Evolutionary conservation across 2,113 vertebrate species (phyloP), one percentile per base, ranked within the genome.

Genomic region (Stigmatopora nigra): DNA sequence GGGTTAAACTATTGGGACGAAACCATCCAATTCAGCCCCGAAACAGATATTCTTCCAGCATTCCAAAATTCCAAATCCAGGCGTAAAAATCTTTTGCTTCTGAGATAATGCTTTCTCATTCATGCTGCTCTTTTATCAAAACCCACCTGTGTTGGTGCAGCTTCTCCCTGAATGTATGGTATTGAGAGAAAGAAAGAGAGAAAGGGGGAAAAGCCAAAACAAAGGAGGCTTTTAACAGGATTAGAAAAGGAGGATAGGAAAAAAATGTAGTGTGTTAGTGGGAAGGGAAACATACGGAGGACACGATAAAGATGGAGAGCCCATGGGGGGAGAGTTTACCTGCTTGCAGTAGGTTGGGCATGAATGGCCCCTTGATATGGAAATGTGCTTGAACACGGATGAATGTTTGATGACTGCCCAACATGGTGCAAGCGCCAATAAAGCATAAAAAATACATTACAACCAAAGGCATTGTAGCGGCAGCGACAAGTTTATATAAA

Each of bases 371-470:
- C 85, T 85, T 85, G 82, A 85, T 80, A 81, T 87, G 85, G 66
- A 84, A 87, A 87, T 87, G 73, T 0, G 22, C 67, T 73, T 61
- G 76, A 73, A 79, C 72, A 6, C 60, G 51, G 75, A 60, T 81
- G 77, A 84, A 85, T 82, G 78, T 87, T 84, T 87, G 83, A 85
- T 82, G 78, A 75, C 66, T 64, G 78, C 78, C 63, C 61, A 11
- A 70, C 53, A 64, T 62, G 76, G 78, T 25, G 65, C 68, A 19
- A 73, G 67, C 78, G 61, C 78, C 83, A 84, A 85, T 81, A 81
- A 77, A 82, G 83, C 82, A 84, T 87, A 70, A 85, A 84, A 84
- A 80, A 84, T 81, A 84, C 75, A 85, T 80, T 70, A 79, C 73
- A 72, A 78, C 70, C 71, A 2, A 1, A 78, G 77, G 83, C 48